A percentile compares a stretch with the other conserved stretches of the same genome.
Conservation (phyloP, 2,888 invertebrate species). For the Melieria picta region DNA sequence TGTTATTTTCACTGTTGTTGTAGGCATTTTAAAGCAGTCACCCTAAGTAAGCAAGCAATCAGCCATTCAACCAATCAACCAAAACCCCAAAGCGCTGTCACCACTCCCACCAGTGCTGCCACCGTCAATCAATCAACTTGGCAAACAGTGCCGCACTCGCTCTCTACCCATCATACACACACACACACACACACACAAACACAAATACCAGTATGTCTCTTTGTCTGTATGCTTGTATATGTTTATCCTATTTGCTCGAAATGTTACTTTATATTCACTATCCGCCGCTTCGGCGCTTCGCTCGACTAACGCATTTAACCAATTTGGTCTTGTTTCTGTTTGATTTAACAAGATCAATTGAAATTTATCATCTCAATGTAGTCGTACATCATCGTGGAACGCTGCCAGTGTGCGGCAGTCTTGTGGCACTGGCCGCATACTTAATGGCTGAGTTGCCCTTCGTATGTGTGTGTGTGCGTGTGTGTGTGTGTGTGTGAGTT, state of each 20-base stretch:
- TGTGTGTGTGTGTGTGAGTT: not conserved
- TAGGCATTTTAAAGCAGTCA: too few relatives aligned
- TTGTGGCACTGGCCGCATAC: not conserved
- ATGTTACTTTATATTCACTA: too few relatives aligned
- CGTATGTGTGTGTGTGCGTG: not conserved
- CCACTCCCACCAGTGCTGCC: too few relatives aligned
- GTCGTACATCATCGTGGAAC: slow-evolving; percentile 17
- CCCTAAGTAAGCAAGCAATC: too few relatives aligned
- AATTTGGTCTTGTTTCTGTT: slow-evolving; percentile 24
- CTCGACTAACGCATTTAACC: slow-evolving; percentile 6
- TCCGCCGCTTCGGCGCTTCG: too few relatives aligned
- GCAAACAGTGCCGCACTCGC: slow-evolving; percentile 23
- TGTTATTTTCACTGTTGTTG: too few relatives aligned
- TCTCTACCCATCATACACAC: not conserved
- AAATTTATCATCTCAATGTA: slow-evolving; percentile 21
- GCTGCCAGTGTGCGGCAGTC: not conserved
- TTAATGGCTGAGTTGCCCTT: slow-evolving; percentile 12
- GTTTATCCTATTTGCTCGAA: too few relatives aligned
- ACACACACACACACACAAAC: not conserved
- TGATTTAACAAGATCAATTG: slow-evolving; percentile 33
- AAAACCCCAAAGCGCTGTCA: too few relatives aligned
- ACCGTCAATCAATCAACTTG: slow-evolving; percentile 26
- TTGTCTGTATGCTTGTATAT: too few relatives aligned
- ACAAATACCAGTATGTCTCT: not conserved
- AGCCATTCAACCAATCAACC: too few relatives aligned